These are phyloP conservation scores for Caenorhabditis remanei DNA, from an alignment of 1,140 invertebrate species.

Conservation along the genomic window DNA sequence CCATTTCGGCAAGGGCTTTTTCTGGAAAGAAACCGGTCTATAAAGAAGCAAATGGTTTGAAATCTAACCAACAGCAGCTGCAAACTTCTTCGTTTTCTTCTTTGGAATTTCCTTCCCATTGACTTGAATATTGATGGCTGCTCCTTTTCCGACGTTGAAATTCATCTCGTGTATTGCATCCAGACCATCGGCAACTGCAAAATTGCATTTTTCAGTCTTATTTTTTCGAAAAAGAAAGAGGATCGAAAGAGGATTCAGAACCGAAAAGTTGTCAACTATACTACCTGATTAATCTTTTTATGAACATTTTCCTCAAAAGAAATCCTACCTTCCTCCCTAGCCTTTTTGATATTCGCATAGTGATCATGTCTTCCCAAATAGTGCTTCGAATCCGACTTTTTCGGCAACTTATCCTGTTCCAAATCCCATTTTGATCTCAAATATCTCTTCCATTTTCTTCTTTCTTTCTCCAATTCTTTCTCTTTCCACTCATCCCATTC, in stretches of 20 bases:
- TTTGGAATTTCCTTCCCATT: conserved; percentile 34
- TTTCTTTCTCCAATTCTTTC: conserved; percentile 25
- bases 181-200: background rate
- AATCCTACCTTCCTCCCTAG: background rate
- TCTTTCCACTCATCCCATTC: conserved; percentile 47
- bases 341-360: background rate
- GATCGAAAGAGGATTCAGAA: too few species aligned
- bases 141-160: conserved; percentile 6
- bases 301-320: background rate
- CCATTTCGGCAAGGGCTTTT: background rate
- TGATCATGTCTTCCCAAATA: conserved; percentile 9
- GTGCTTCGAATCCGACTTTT: background rate
- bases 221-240: too few species aligned
- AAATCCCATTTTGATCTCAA: conserved; percentile 44
- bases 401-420: background rate
- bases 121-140: background rate
- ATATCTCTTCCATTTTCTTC: conserved; percentile 25
- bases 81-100: conserved; percentile 45
- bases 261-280: too few species aligned
- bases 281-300: too few species aligned
- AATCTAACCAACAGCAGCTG: background rate
- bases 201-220: background rate
- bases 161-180: background rate
- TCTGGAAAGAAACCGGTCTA: background rate
- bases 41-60: background rate